These are phyloP conservation scores for Clanis bilineata DNA, from an alignment of 2,888 invertebrate species.

Conservation along the genomic window DNA sequence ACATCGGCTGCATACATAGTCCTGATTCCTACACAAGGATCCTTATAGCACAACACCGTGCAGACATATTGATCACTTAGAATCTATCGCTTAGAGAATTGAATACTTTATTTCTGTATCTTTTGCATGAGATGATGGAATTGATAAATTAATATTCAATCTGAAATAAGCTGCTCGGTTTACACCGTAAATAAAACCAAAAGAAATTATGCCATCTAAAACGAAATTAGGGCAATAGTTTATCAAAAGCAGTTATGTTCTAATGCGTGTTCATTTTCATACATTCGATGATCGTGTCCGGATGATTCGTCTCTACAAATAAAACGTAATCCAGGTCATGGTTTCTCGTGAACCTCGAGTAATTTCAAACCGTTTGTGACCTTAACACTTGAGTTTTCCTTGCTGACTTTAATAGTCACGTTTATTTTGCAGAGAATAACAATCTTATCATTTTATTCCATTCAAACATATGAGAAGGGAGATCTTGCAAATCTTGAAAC, in stretches of 20 bases:
- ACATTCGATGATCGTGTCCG: conserved; percentile 10
- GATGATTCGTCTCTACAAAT: conserved; percentile 56
- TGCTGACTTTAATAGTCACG: conserved; percentile 17
- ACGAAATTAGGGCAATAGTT: neutral
- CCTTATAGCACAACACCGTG: neutral
- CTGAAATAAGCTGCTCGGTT: neutral
- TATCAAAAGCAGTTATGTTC: neutral
- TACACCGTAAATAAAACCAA: neutral
- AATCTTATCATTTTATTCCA: neutral
- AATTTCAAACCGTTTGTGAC: conserved; percentile 34
- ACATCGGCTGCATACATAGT: neutral
- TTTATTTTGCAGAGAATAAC: neutral
- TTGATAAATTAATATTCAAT: too few relatives aligned
- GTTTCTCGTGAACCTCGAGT: conserved; percentile 59
- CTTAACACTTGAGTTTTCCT: conserved; percentile 41
- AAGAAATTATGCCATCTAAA: neutral
- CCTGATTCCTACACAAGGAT: neutral
- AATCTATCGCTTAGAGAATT: neutral
- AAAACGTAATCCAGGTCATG: conserved; percentile 70
- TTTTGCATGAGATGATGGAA: too few relatives aligned
- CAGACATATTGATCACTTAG: neutral
- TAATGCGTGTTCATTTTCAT: conserved; percentile 8
- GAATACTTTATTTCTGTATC: too few relatives aligned
- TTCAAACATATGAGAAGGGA: neutral
- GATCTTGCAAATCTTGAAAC: neutral